These are phyloP conservation scores for Gryon sp. DNA, from an alignment of 1,140 invertebrate species.

Conservation along the genomic window DNA sequence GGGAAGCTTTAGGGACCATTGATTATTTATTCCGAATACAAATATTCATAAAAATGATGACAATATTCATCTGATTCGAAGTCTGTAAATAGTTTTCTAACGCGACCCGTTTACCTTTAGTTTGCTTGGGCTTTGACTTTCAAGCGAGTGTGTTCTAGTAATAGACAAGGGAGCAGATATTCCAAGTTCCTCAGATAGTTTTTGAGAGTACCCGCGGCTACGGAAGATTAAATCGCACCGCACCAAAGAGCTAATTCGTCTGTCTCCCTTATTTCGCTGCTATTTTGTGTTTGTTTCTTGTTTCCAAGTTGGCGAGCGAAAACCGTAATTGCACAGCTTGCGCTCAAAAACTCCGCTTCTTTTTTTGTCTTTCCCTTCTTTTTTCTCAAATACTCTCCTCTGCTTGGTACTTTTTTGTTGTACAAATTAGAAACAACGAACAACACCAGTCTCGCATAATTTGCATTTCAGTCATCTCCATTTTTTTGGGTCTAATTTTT, in stretches of 20 bases:
- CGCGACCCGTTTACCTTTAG: conserved; percentile 1
- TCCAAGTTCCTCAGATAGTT: conserved; percentile 46
- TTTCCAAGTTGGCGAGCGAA: conserved; percentile 23
- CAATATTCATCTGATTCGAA: conserved; percentile 3
- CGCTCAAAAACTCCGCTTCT: conserved; percentile 11
- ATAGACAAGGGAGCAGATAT: conserved; percentile 39
- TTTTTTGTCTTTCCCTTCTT: not conserved
- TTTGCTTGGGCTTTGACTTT: conserved; percentile 21
- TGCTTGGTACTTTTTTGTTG: not conserved
- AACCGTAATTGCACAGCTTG: conserved; percentile 41
- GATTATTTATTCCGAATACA: too few species aligned
- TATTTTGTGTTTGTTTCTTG: conserved; percentile 50
- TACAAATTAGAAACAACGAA: too few species aligned
- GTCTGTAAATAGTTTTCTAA: conserved; percentile 18
- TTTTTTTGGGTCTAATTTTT: too few species aligned
- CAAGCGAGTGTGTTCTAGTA: conserved; percentile 9
- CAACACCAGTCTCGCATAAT: too few species aligned
- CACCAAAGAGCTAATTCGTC: conserved; percentile 74
- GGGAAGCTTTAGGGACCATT: too few species aligned
- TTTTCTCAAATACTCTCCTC: conserved; percentile 2
- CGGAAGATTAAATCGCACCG: conserved; percentile 74
- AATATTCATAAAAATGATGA: too few species aligned
- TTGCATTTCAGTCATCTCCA: too few species aligned
- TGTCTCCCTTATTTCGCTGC: conserved; percentile 29
- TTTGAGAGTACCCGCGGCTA: conserved; percentile 70